phyloP scores from a whole-genome alignment of 2,797 vertebrate genomes.

The Bovichtus variegatus region DNA sequence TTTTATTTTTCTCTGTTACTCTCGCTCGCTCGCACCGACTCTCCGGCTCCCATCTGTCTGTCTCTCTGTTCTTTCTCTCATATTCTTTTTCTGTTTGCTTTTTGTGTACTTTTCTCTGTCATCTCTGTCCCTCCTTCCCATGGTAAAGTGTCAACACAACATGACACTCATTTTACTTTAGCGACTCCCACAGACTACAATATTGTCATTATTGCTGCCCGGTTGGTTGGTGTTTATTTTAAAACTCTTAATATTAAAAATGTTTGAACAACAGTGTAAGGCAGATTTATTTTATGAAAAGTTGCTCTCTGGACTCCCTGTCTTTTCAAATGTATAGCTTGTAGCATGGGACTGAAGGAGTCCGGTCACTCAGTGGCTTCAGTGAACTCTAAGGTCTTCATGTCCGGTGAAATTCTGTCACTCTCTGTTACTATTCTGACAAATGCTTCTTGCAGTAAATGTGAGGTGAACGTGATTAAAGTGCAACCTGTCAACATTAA shows the following conservation, averaged over 20 bases:
- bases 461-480: neutral
- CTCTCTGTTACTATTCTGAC: conserved; percentile 2
- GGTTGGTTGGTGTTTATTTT: neutral
- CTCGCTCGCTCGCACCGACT: conserved; percentile 42
- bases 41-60: conserved; percentile 63
- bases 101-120: conserved; percentile 35
- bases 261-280: conserved; percentile 11
- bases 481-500: neutral
- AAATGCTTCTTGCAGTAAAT: neutral
- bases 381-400: conserved; percentile 13
- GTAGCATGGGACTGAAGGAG: neutral
- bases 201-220: conserved; percentile 27
- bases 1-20: conserved; percentile 67
- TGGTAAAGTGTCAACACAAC: conserved; percentile 32
- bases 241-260: conserved; percentile 16
- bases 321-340: neutral
- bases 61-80: conserved; percentile 27
- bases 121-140: conserved; percentile 22
- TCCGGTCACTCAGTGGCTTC: conserved; percentile 5
- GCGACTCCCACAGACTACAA: conserved; percentile 14
- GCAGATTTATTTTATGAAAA: conserved; percentile 11
- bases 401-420: conserved; percentile 21
- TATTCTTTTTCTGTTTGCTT: conserved; percentile 28
- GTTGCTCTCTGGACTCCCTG: conserved; percentile 1
- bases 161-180: conserved; percentile 30